Base-by-base conservation (phyloP, 2,113 vertebrate species). In the Pterocles burchelli region DNA sequence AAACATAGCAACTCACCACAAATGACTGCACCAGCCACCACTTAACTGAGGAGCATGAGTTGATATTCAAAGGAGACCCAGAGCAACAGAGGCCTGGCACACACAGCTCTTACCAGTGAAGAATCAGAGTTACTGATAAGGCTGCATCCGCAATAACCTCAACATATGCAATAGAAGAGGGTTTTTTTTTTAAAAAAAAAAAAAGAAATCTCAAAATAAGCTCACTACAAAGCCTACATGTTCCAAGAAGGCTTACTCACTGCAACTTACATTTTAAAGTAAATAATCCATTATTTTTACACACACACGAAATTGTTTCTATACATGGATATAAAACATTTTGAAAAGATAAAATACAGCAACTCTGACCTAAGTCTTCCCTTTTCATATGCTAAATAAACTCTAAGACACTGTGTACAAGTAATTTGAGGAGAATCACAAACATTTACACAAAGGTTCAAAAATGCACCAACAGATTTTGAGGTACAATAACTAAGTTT, bases 401-500 rank as follows among this genome's bases (percentile, higher is more conserved):
- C 8, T n/a, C 31, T 62, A 57, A 61, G 15, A 90, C 68, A 38
- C 12, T 41, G 31, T 18, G 70, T 48, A 61, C 66, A 91, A 48
- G 48, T 78, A 48, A 57, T 75, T 34, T 75, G 25, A 4, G 11
- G 8, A 70, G 21, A 91, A 85, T 79, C 62, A 59, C 25, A 45
- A 71, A 81, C 43, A 82, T 72, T 84, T 72, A 59, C 24, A 72
- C 18, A 72, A 74, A 91, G 18, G 28, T 61, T 79, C n/a, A 74
- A 80, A 92, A 92, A 71, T 18, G 18, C 55, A 70, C 31, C 7
- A 49, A 66, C 2, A 62, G 22, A 58, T 73, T 75, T 89, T 70
- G 92, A 86, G 67, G 66, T 75, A 71, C 7, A 74, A 71, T n/a
- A 81, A 55, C 45, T 84, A n/a, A 74, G 38, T 38, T 78, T 78